phyloP scores from a whole-genome alignment of 2,797 vertebrate species.

The Mormyrus hasselquistii region DNA sequence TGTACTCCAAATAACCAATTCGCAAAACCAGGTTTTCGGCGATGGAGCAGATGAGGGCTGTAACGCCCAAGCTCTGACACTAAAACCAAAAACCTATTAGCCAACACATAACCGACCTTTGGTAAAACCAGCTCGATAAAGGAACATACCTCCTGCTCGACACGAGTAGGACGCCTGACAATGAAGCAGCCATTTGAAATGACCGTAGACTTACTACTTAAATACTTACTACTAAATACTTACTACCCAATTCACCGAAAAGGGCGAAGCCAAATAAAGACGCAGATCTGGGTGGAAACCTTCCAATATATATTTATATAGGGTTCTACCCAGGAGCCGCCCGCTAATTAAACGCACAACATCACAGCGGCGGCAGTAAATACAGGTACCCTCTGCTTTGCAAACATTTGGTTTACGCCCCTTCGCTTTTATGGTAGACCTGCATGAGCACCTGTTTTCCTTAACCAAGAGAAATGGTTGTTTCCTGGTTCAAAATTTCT shows the following conservation, averaged over 20 bases:
- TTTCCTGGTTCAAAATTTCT: too few species aligned
- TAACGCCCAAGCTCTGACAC: background rate
- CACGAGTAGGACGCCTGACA: too few species aligned
- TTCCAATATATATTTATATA: background rate
- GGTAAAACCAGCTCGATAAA: background rate
- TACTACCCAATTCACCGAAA: background rate
- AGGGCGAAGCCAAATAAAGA: too few species aligned
- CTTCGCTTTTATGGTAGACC: background rate
- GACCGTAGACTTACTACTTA: too few species aligned
- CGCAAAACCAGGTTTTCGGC: too few species aligned
- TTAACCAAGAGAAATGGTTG: background rate
- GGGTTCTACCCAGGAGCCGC: background rate
- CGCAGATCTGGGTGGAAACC: too few species aligned
- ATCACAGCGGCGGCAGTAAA: background rate
- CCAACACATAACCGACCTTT: too few species aligned
- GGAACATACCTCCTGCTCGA: background rate
- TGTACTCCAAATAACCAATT: background rate
- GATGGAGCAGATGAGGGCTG: background rate
- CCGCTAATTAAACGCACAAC: background rate
- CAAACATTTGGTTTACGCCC: background rate
- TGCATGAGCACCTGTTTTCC: background rate
- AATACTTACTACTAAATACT: too few species aligned
- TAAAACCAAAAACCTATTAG: background rate
- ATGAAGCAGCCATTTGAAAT: too few species aligned
- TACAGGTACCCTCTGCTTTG: background rate